Percentiles rank a stretch among this genome's conserved stretches.
These are phyloP conservation scores for Antigone vipio DNA, from an alignment of 2,113 vertebrate species.

Conservation along the genomic window DNA sequence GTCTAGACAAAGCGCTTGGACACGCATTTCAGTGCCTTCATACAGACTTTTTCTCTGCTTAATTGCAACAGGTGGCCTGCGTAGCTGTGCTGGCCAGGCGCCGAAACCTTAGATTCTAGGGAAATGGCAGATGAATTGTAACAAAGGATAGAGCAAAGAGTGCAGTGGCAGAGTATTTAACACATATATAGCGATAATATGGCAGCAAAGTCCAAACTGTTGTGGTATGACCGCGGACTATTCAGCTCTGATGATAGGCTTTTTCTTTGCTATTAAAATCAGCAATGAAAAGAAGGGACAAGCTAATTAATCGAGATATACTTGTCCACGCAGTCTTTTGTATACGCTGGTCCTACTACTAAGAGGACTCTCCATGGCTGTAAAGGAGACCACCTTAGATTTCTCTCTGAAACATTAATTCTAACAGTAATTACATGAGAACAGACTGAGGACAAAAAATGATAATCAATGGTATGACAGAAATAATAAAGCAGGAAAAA, in stretches of 20 bases:
- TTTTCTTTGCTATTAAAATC: background rate
- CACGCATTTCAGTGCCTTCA: background rate
- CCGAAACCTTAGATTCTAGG: background rate
- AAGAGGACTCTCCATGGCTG: background rate
- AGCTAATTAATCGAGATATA: background rate
- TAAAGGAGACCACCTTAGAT: background rate
- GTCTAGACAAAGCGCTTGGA: background rate
- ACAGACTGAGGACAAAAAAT: background rate
- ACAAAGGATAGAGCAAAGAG: background rate
- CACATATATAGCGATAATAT: rapidly evolving
- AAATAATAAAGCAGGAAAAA: background rate
- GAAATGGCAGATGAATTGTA: background rate
- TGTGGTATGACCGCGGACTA: background rate
- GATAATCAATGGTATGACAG: rapidly evolving
- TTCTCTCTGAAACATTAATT: background rate
- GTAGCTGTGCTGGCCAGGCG: background rate
- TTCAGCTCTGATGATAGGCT: background rate
- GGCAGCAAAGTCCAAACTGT: background rate
- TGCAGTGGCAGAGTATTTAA: background rate
- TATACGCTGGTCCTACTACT: background rate
- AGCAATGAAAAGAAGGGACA: background rate
- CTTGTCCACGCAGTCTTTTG: background rate
- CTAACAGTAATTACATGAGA: background rate
- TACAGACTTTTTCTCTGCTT: background rate
- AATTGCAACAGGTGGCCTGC: background rate